Evolutionary conservation across 2,888 invertebrate genomes (phyloP).

Genomic region (Drosophila cracens): DNA sequence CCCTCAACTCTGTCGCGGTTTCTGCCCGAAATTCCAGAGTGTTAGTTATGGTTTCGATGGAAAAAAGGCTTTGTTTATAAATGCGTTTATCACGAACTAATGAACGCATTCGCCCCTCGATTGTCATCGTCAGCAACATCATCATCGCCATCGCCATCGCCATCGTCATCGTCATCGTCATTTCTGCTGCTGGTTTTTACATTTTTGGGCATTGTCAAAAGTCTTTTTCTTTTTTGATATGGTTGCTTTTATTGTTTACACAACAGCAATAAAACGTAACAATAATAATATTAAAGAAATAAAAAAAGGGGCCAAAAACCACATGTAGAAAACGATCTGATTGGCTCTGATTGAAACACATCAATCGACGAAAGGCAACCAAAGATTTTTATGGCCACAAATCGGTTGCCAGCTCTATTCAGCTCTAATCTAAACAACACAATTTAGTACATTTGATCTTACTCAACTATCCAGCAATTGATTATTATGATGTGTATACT

Average conservation of each 20-base stretch:
- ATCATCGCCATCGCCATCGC: neutral
- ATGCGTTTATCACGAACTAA: conserved; percentile 65
- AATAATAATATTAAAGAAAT: conserved; percentile 45
- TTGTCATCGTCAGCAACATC: conserved; percentile 9
- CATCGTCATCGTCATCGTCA: neutral
- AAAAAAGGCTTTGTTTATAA: conserved; percentile 73
- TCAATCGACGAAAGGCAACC: neutral
- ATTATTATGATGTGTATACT: neutral
- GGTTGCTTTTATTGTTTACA: conserved; percentile 39
- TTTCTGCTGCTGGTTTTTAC: conserved; percentile 48
- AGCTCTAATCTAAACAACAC: neutral
- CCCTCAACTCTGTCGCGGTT: neutral
- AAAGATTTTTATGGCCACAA: neutral
- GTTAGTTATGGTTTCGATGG: conserved; percentile 60
- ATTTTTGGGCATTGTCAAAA: conserved; percentile 37
- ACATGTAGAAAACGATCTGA: neutral
- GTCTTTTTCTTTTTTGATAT: neutral
- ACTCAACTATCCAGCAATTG: neutral
- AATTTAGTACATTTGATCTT: neutral
- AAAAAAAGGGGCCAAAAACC: conserved; percentile 38
- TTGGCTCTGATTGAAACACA: conserved; percentile 9
- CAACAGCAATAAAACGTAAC: conserved; percentile 44
- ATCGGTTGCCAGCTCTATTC: conserved; percentile 6
- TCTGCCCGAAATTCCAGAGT: conserved; percentile 37
- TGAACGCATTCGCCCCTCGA: conserved; percentile 51